A percentile compares a stretch with the other conserved stretches of the same genome.
Conservation (phyloP, 2,888 invertebrate genomes). For the Penaeus monodon region DNA sequence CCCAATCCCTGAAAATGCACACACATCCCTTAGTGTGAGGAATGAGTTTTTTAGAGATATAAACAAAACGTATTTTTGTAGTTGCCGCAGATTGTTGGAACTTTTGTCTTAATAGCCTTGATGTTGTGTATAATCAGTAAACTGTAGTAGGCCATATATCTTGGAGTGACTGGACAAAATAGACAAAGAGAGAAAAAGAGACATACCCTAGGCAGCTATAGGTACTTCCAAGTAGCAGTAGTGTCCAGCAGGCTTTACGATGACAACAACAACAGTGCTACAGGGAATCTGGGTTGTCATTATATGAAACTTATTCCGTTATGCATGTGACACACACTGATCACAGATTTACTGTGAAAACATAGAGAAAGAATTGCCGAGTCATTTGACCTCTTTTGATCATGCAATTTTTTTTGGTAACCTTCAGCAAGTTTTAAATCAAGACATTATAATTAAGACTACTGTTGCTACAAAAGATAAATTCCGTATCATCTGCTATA, state of each 20-base stretch:
- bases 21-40: not conserved
- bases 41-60: not conserved
- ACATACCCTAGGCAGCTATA: conserved; percentile 26
- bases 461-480: too few species aligned
- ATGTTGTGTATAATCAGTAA: not conserved
- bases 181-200: too few species aligned
- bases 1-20: not conserved
- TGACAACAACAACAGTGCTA: not conserved
- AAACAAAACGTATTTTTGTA: conserved; percentile 28
- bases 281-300: not conserved
- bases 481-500: not conserved
- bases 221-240: conserved; percentile 17
- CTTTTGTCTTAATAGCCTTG: conserved; percentile 10
- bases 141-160: not conserved
- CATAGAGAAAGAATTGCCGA: conserved; percentile 3
- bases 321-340: not conserved
- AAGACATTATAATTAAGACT: too few species aligned
- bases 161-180: conserved; percentile 11
- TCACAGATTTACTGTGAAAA: not conserved
- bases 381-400: too few species aligned
- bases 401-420: not conserved
- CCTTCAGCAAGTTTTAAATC: not conserved
- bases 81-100: conserved; percentile 11
- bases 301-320: not conserved
- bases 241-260: conserved; percentile 10